Conservation (phyloP, 2,888 invertebrate genomes). For the Quadroppia sp. region DNA sequence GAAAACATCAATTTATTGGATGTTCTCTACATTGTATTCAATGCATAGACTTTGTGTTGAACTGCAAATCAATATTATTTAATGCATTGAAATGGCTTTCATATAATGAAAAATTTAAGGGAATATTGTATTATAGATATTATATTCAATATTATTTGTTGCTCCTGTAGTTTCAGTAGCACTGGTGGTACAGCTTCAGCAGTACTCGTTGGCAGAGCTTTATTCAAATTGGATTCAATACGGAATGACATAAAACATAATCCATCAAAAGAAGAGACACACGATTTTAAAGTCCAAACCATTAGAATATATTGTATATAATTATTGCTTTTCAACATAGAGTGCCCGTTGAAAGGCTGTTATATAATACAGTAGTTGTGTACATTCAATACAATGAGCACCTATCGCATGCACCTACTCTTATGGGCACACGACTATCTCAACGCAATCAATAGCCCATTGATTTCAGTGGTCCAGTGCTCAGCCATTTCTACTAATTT, state of each 20-base stretch:
- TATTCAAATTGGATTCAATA: constrained; percentile 24
- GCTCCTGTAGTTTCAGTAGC: too few species aligned
- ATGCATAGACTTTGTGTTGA: too few species aligned
- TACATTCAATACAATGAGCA: background rate
- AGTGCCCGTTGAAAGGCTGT: constrained; percentile 26
- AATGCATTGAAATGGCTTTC: background rate
- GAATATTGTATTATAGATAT: background rate
- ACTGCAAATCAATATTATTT: constrained; percentile 3
- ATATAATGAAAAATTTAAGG: constrained; percentile 30
- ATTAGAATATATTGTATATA: constrained; percentile 7
- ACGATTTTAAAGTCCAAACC: constrained; percentile 28
- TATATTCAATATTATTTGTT: background rate
- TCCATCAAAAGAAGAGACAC: constrained; percentile 34
- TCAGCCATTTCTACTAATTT: constrained; percentile 13
- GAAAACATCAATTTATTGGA: constrained; percentile 5
- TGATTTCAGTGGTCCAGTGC: background rate
- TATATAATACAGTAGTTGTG: constrained; percentile 28
- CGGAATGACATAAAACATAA: background rate
- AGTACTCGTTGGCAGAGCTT: too few species aligned
- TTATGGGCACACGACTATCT: constrained; percentile 32
- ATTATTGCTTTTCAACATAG: constrained; percentile 33
- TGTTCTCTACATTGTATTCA: too few species aligned
- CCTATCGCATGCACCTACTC: constrained; percentile 27
- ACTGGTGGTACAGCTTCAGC: too few species aligned
- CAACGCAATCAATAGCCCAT: constrained; percentile 2